A percentile compares a stretch with the other conserved stretches of the same genome.
Evolutionary conservation across 2,113 vertebrate genomes (phyloP).

Genomic region (Rhadina sibilatrix): DNA sequence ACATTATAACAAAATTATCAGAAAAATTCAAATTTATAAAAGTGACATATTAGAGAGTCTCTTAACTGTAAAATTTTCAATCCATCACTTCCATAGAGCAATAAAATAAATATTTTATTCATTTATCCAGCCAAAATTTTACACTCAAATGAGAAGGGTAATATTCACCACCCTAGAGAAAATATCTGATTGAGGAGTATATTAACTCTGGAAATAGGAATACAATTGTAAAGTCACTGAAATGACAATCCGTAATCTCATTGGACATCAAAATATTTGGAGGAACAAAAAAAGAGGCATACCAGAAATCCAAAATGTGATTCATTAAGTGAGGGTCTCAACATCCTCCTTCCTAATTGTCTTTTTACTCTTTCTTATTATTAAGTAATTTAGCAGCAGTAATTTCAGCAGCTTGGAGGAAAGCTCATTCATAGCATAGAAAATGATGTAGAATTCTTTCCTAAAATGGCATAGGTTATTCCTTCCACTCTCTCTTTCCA

Average conservation of each 20-base stretch:
- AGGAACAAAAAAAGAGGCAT: background rate
- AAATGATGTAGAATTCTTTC: background rate
- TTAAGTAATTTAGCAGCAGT: background rate
- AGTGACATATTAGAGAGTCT: background rate
- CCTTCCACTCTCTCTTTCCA: background rate
- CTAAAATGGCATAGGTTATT: background rate
- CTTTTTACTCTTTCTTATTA: background rate
- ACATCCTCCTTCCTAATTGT: background rate
- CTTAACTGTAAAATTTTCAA: background rate
- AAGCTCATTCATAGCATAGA: background rate
- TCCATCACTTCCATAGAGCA: background rate
- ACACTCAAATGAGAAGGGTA: background rate
- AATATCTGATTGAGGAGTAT: background rate
- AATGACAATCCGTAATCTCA: background rate
- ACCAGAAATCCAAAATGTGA: background rate
- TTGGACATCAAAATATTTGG: background rate
- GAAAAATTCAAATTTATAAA: background rate
- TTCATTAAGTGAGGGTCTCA: background rate
- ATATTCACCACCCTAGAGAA: background rate
- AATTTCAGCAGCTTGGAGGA: background rate
- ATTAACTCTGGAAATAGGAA: background rate
- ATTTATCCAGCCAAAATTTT: background rate
- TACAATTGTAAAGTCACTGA: background rate
- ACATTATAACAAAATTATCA: slow-evolving; percentile 22
- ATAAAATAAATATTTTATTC: background rate